Percentiles rank a stretch among this genome's conserved stretches.
Conservation (phyloP, 2,113 vertebrate species). For the Ceratotherium simum region DNA sequence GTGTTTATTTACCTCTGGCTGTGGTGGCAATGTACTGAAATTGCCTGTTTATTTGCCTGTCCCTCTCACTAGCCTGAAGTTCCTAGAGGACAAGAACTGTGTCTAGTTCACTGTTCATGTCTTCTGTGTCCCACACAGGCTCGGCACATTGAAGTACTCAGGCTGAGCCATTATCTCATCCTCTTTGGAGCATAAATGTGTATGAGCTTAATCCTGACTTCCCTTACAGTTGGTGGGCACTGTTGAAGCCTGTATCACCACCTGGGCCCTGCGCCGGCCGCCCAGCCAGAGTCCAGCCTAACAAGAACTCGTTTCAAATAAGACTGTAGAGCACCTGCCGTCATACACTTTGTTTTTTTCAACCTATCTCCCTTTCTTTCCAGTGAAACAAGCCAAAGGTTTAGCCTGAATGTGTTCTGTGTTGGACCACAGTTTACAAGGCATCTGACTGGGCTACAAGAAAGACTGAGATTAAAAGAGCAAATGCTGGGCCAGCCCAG, state of each 20-base stretch:
- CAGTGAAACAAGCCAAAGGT: neutral
- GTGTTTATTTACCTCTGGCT: neutral
- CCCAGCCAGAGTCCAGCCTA: neutral
- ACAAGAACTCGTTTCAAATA: neutral
- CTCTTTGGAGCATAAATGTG: neutral
- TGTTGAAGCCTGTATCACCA: neutral
- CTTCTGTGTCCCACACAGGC: neutral
- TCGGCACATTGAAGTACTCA: neutral
- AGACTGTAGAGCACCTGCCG: neutral
- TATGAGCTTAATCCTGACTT: neutral
- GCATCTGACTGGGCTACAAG: neutral
- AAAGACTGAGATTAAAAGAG: conserved; percentile 7
- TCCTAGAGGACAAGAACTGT: neutral
- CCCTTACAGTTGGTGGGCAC: neutral
- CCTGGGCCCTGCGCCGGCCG: neutral
- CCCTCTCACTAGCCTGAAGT: neutral
- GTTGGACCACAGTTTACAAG: neutral
- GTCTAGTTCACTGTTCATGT: neutral
- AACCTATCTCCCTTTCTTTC: neutral
- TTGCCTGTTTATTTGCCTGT: neutral
- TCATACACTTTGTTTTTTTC: neutral
- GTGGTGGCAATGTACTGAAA: neutral
- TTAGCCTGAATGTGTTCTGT: neutral
- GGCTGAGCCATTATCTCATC: neutral
- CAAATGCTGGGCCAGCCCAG: too few relatives aligned